Conservation (phyloP, 2,113 vertebrate genomes). For the Romanogobio albipinnatus region DNA sequence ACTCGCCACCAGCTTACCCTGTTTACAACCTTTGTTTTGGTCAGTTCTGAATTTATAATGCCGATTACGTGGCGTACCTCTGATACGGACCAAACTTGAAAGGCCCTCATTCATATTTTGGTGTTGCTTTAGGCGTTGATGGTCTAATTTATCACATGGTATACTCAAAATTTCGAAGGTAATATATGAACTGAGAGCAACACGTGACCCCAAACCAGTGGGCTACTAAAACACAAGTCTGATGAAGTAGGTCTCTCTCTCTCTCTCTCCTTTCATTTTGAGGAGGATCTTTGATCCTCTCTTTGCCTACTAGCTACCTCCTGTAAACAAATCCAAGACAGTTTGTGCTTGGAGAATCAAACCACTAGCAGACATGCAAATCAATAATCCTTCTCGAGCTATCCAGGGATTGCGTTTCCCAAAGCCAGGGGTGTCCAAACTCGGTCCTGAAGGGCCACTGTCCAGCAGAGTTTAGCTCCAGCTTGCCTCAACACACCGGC, state of each 20-base stretch:
- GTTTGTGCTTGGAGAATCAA: slow-evolving; percentile 59
- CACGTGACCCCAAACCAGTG: neutral
- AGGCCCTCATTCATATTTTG: slow-evolving; percentile 7
- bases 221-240: neutral
- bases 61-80: slow-evolving; percentile 57
- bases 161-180: slow-evolving; percentile 45
- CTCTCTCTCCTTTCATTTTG: neutral
- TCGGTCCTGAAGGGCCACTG: no score
- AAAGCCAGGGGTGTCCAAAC: no score
- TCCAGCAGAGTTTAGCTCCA: no score
- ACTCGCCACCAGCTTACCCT: neutral
- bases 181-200: slow-evolving; percentile 52
- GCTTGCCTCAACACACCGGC: no score
- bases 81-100: slow-evolving; percentile 71
- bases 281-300: slow-evolving; percentile 30
- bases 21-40: neutral
- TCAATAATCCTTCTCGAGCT: neutral
- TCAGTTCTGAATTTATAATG: neutral
- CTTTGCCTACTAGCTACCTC: slow-evolving; percentile 74
- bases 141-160: slow-evolving; percentile 45
- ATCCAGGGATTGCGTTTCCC: neutral
- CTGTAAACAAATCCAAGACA: slow-evolving; percentile 72
- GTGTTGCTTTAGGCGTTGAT: slow-evolving; percentile 38
- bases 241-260: neutral
- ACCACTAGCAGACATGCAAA: slow-evolving; percentile 67